phyloP scores from a whole-genome alignment of 2,797 vertebrate species.

The Corythornis leucogaster region DNA sequence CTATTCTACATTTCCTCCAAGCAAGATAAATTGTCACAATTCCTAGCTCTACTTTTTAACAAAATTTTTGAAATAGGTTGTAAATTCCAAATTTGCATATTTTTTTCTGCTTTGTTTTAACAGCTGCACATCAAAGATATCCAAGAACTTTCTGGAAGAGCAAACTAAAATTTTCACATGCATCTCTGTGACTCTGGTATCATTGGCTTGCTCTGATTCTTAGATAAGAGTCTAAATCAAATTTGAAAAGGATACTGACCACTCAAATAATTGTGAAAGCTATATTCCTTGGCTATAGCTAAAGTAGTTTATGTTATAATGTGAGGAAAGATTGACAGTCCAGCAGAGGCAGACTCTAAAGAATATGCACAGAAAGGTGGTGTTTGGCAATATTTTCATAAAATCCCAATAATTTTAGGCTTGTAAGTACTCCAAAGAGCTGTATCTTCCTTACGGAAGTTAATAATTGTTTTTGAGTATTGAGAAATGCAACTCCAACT shows the following conservation, averaged over 20 bases:
- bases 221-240: not conserved
- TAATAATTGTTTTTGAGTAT: not conserved
- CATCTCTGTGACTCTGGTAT: not conserved
- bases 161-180: not conserved
- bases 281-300: not conserved
- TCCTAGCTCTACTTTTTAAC: not conserved
- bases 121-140: not conserved
- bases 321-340: not conserved
- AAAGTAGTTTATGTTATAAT: not conserved
- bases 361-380: not conserved
- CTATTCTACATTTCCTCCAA: not conserved
- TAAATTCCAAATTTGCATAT: not conserved
- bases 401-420: not conserved
- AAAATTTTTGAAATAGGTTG: not conserved
- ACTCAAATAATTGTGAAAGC: not conserved
- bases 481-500: not conserved
- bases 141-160: not conserved
- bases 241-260: not conserved
- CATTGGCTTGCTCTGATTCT: not conserved
- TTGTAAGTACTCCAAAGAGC: not conserved
- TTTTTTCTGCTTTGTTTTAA: not conserved
- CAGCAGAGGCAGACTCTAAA: not conserved
- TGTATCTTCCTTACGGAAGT: not conserved
- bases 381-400: not conserved
- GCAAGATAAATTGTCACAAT: not conserved